Conservation (phyloP, 2,113 vertebrate genomes). For the Mesoclemmys tuberculata region DNA sequence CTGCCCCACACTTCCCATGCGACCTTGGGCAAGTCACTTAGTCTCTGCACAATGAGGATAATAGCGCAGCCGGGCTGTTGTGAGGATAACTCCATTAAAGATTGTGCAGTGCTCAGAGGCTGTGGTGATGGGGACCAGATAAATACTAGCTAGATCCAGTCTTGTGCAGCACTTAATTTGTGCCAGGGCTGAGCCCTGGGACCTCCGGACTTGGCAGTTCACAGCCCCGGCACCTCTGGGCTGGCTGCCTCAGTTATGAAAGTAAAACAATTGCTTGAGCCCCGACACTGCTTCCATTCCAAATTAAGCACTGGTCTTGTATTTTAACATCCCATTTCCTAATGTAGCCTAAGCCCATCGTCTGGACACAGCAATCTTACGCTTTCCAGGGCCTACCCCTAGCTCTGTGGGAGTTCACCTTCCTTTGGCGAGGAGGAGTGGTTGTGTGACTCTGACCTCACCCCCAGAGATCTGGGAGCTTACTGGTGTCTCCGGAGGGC, state of each 20-base stretch:
- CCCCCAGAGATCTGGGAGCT: background rate
- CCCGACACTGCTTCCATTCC: too few relatives aligned
- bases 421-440: background rate
- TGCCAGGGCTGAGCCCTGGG: too few relatives aligned
- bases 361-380: background rate
- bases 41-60: background rate
- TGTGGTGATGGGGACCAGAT: background rate
- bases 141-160: background rate
- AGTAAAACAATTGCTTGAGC: too few relatives aligned
- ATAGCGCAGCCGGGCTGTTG: background rate
- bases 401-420: background rate
- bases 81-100: background rate
- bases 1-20: background rate
- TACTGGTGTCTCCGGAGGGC: background rate
- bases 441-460: background rate
- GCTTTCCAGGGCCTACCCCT: too few relatives aligned
- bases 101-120: background rate
- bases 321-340: fast-evolving
- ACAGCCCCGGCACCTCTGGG: too few relatives aligned
- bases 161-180: background rate
- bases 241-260: too few relatives aligned
- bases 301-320: background rate
- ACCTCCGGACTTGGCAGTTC: too few relatives aligned
- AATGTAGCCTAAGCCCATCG: background rate
- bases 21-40: background rate